phyloP scores from a whole-genome alignment of 2,888 invertebrate genomes.

The Agriopis leucophaearia region DNA sequence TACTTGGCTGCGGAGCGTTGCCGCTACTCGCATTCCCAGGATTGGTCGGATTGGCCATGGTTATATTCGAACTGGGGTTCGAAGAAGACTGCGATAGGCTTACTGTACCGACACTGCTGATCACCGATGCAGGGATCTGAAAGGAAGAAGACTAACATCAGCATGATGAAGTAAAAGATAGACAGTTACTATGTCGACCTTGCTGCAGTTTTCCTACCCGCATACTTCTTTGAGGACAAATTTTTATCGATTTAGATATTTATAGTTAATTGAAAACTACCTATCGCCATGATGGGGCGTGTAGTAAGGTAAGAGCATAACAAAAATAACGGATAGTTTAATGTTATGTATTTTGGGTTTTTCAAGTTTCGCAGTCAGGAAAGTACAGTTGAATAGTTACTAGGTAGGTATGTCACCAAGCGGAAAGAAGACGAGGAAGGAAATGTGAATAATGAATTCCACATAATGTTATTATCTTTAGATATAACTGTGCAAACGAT shows the following conservation, averaged over 20 bases:
- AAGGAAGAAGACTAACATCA: conserved; percentile 47
- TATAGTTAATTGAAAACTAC: background rate
- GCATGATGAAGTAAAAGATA: background rate
- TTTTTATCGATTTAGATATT: conserved; percentile 18
- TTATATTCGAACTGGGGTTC: conserved; percentile 72
- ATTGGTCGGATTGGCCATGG: conserved; percentile 81
- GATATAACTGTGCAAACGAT: conserved; percentile 6
- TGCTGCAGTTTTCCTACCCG: conserved; percentile 13
- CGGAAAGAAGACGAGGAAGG: conserved; percentile 16
- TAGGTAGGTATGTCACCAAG: conserved; percentile 5
- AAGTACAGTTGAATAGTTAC: background rate
- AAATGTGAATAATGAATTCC: conserved; percentile 8
- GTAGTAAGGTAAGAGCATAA: too few relatives aligned
- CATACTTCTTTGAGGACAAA: conserved; percentile 41
- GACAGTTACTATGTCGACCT: conserved; percentile 13
- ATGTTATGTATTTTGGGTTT: background rate
- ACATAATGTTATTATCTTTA: conserved; percentile 6
- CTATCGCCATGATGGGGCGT: background rate
- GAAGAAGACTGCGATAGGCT: conserved; percentile 80
- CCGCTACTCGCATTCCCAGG: conserved; percentile 74
- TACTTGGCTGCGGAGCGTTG: conserved; percentile 60
- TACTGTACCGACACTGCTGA: conserved; percentile 86
- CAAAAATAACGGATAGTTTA: background rate
- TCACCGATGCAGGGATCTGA: conserved; percentile 86
- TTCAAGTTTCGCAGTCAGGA: background rate